Conservation (phyloP, 2,888 invertebrate genomes). For the Microctonus aethiopoides region DNA sequence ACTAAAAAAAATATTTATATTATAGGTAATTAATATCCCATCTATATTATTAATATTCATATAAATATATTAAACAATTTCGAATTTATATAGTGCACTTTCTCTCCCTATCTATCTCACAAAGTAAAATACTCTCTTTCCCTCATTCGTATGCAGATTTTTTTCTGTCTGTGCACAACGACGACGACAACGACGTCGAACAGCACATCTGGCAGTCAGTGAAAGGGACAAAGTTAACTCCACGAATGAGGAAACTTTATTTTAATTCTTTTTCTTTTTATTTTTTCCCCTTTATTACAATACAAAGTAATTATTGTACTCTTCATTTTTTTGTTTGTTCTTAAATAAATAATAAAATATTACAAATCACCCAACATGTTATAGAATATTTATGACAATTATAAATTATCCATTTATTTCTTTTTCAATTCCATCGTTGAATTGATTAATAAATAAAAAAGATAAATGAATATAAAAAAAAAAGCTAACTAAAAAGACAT, state of each 20-base stretch:
- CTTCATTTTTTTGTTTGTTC: background rate
- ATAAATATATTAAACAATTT: background rate
- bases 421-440: background rate
- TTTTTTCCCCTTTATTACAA: background rate
- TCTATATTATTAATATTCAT: background rate
- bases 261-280: background rate
- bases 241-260: background rate
- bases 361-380: background rate
- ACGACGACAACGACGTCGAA: too few relatives aligned
- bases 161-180: background rate
- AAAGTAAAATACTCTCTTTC: background rate
- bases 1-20: background rate
- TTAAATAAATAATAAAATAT: background rate
- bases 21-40: background rate
- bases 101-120: background rate
- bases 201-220: constrained; percentile 16
- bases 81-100: constrained; percentile 4
- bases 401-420: background rate
- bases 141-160: background rate
- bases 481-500: background rate
- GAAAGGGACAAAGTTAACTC: constrained; percentile 1
- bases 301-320: background rate
- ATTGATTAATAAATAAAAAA: background rate
- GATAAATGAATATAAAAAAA: too few relatives aligned
- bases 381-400: background rate